Conservation (phyloP, 1,140 invertebrate genomes). For the Marisa cornuarietis region DNA sequence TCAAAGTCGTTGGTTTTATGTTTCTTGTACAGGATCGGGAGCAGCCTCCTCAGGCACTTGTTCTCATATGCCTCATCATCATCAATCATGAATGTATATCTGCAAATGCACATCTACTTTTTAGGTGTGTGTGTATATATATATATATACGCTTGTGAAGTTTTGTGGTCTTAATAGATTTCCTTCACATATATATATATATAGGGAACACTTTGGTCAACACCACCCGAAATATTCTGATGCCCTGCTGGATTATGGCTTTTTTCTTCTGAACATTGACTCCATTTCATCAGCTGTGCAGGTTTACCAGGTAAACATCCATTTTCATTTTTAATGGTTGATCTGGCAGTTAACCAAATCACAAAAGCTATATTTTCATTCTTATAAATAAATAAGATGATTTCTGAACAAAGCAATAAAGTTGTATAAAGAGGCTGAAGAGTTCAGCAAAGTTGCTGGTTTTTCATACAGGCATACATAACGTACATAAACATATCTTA, state of each 20-base stretch:
- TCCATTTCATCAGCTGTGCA: conserved; percentile 81
- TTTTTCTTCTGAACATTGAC: conserved; percentile 90
- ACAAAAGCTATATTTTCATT: background rate
- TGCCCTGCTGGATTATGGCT: conserved; percentile 86
- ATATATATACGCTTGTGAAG: background rate
- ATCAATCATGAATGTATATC: background rate
- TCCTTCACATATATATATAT: background rate
- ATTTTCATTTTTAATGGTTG: too few species aligned
- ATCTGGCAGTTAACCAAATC: background rate
- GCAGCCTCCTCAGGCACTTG: too few species aligned
- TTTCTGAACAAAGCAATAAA: too few species aligned
- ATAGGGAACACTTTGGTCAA: conserved; percentile 74
- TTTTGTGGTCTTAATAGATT: background rate
- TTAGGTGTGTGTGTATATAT: too few species aligned
- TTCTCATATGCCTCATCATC: too few species aligned
- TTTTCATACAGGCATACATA: too few species aligned
- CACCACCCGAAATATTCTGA: conserved; percentile 84
- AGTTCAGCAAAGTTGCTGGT: too few species aligned
- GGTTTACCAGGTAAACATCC: conserved; percentile 77
- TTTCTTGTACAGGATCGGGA: background rate
- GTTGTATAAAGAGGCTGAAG: too few species aligned
- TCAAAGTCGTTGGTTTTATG: background rate
- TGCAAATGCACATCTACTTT: too few species aligned
- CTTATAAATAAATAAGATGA: too few species aligned
- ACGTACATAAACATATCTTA: too few species aligned